These are phyloP conservation scores for Poecilia gillii DNA, from an alignment of 2,797 vertebrate species.

Conservation along the genomic window DNA sequence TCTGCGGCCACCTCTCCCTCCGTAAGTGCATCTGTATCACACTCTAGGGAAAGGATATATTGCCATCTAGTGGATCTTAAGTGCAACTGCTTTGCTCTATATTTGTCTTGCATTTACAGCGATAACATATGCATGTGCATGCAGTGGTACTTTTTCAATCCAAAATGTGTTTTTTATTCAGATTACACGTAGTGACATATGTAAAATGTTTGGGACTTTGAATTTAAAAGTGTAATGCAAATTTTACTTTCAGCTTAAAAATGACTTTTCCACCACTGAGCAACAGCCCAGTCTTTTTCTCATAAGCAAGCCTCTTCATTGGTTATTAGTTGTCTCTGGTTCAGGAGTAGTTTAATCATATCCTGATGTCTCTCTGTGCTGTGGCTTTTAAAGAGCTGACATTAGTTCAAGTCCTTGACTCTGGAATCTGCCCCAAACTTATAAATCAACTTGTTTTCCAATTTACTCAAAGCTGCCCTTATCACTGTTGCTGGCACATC, in stretches of 20 bases:
- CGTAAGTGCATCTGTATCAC: constrained; percentile 57
- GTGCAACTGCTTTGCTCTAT: not conserved
- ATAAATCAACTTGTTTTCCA: not conserved
- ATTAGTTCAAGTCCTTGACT: not conserved
- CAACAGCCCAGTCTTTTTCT: not conserved
- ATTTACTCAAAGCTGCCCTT: not conserved
- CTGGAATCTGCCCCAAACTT: not conserved
- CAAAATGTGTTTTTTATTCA: not conserved
- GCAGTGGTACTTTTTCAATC: constrained; percentile 25
- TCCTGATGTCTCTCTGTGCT: not conserved
- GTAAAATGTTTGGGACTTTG: not conserved
- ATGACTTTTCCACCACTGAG: not conserved
- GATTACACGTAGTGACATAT: not conserved
- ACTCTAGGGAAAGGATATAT: constrained; percentile 30
- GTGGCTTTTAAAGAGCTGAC: not conserved
- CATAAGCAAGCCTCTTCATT: not conserved
- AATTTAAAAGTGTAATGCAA: constrained; percentile 2
- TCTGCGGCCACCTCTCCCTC: constrained; percentile 90
- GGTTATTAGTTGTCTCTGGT: not conserved
- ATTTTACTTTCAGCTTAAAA: not conserved
- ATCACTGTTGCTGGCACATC: not conserved
- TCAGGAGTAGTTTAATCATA: not conserved
- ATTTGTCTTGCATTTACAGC: not conserved
- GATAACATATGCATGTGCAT: not conserved
- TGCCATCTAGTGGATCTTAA: constrained; percentile 68